Conservation (phyloP, 2,888 invertebrate genomes). For the Bombyx huttoni region DNA sequence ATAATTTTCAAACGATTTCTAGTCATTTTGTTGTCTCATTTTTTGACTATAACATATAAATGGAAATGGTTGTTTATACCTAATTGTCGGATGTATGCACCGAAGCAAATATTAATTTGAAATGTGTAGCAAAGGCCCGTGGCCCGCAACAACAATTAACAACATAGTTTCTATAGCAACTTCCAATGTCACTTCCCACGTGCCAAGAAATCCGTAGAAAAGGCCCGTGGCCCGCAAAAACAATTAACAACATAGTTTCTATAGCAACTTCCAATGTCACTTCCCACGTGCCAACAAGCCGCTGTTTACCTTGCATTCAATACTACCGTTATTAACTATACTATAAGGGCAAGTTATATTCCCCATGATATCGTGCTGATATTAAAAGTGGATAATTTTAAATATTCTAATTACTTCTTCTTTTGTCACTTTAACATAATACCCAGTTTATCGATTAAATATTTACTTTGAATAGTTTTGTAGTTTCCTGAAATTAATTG, state of each 20-base stretch:
- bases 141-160: neutral
- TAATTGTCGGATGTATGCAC: too few species aligned
- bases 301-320: constrained; percentile 13
- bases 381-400: neutral
- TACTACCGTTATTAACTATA: neutral
- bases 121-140: constrained; percentile 1
- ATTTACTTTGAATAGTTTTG: too few species aligned
- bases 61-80: too few species aligned
- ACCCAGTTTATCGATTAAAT: too few species aligned
- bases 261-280: constrained; percentile 18
- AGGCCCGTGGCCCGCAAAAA: constrained; percentile 2
- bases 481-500: too few species aligned
- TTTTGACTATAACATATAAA: too few species aligned
- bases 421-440: too few species aligned
- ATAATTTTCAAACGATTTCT: too few species aligned
- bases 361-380: neutral
- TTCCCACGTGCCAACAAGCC: constrained; percentile 23
- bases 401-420: too few species aligned
- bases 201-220: constrained; percentile 4
- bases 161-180: neutral
- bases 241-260: neutral
- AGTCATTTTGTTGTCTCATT: too few species aligned
- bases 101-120: neutral
- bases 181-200: constrained; percentile 30
- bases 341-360: neutral